Base-by-base conservation (phyloP, 1,140 invertebrate species). In the Eriocheir sinensis region DNA sequence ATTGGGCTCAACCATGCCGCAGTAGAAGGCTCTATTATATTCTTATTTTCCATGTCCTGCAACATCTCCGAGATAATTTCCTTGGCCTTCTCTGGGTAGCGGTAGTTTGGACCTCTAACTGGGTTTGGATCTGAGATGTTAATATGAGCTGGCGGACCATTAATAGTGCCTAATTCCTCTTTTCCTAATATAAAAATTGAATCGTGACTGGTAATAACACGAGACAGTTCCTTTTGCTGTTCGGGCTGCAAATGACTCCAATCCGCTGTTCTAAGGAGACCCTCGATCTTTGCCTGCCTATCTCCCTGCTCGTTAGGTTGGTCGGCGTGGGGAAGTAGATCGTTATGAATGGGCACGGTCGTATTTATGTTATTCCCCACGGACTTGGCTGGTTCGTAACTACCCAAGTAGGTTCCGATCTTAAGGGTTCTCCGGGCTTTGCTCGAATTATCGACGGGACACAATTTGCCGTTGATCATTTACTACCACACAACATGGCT, bases 21-120 rank as follows among this genome's bases (percentile, higher is more conserved):
- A 30, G 48, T 91, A 9, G 90, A 91, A 6, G 88, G 36, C 40
- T 89, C 88, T 15, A 91, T 91, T 1, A 91, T 79, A 2, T 79
- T 53, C 79, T 17, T 91, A 3, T 6, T 32, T 30, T 34, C 40
- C 90, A 91, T 91, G n/a, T 72, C 53, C 9, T 79, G 2, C 3
- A 91, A 9, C 15, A 91, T 27, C 2, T 53, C 32, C 2, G 15
- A 15, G 3, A 91, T 79, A 3, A 91, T 53, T 79, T 79, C 27
- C 12, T 91, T 91, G 79, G 44, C 90, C 3, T 91, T 4, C 9
- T 72, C 32, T 30, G 44, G 44, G 36, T 91, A 72, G 3, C 30
- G 3, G 60, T 79, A 91, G 6, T 2, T 72, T 6, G 53, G 53
- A 32, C 4, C 4, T 30, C 30, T 79, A 79, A 72, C 17, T 17